phyloP scores from a whole-genome alignment of 1,140 invertebrate genomes.

The Akabosia matsudoensis region DNA sequence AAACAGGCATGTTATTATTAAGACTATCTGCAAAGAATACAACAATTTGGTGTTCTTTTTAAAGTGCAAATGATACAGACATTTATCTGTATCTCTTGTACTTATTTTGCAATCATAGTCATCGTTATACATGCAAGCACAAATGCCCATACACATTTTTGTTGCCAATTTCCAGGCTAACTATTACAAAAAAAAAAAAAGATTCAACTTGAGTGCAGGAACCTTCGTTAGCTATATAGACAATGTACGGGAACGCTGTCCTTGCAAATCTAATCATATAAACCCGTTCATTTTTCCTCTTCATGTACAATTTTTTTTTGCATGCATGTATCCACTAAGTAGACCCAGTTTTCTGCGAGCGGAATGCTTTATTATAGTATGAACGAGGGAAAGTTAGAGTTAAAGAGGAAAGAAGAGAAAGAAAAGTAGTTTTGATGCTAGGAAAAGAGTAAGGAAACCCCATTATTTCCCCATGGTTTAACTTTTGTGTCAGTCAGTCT shows the following conservation, averaged over 20 bases:
- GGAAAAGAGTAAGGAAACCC: constrained; percentile 18
- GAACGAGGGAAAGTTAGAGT: no score
- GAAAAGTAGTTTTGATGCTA: neutral
- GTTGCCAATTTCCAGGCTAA: constrained; percentile 13
- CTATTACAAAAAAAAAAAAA: no score
- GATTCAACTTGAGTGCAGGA: neutral
- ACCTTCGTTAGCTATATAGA: no score
- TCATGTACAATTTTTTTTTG: neutral
- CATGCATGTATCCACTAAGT: neutral
- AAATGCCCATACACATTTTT: constrained; percentile 1
- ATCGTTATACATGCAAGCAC: neutral
- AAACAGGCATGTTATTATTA: neutral
- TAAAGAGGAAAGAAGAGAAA: neutral
- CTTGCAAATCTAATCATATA: no score
- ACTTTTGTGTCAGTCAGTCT: constrained; percentile 24
- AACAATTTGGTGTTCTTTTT: neutral
- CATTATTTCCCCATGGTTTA: constrained; percentile 25
- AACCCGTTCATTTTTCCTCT: neutral
- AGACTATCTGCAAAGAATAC: neutral
- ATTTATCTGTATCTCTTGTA: neutral
- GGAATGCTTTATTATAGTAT: no score
- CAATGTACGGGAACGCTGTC: no score
- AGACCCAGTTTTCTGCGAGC: no score
- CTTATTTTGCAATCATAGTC: neutral
- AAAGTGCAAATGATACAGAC: neutral